A percentile compares a stretch with the other conserved stretches of the same genome.
phyloP scores from a whole-genome alignment of 1,140 invertebrate species.

The Dendroctonus ponderosae region DNA sequence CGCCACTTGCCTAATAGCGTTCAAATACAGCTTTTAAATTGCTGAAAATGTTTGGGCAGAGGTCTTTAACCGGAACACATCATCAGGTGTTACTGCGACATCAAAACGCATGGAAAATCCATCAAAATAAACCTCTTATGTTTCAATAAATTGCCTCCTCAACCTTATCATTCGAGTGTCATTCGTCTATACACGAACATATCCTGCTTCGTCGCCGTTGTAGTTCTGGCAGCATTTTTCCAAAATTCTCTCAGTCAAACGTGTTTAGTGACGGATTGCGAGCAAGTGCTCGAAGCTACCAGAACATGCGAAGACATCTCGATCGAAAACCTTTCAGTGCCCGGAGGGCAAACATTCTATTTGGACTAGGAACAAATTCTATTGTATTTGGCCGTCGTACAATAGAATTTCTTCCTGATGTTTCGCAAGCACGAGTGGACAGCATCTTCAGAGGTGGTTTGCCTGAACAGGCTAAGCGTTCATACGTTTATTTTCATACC shows the following conservation, averaged over 20 bases:
- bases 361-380: too few relatives aligned
- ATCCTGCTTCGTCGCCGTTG: not conserved
- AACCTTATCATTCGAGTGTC: not conserved
- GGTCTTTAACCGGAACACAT: not conserved
- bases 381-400: too few relatives aligned
- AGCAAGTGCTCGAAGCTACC: conserved; percentile 6
- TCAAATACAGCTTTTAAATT: too few relatives aligned
- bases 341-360: conserved; percentile 17
- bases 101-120: not conserved
- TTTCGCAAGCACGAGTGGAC: too few relatives aligned
- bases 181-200: too few relatives aligned
- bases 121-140: not conserved
- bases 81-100: not conserved
- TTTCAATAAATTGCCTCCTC: not conserved
- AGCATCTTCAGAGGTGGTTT: too few relatives aligned
- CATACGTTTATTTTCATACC: too few relatives aligned
- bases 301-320: conserved; percentile 14
- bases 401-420: too few relatives aligned
- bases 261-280: conserved; percentile 19
- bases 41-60: too few relatives aligned
- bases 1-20: too few relatives aligned
- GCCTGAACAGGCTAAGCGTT: too few relatives aligned
- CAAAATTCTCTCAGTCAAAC: conserved; percentile 7
- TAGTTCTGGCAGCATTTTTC: conserved; percentile 8
- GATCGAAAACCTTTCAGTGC: conserved; percentile 21